phyloP scores from a whole-genome alignment of 2,888 invertebrate genomes.

The Onchidella celtica region DNA sequence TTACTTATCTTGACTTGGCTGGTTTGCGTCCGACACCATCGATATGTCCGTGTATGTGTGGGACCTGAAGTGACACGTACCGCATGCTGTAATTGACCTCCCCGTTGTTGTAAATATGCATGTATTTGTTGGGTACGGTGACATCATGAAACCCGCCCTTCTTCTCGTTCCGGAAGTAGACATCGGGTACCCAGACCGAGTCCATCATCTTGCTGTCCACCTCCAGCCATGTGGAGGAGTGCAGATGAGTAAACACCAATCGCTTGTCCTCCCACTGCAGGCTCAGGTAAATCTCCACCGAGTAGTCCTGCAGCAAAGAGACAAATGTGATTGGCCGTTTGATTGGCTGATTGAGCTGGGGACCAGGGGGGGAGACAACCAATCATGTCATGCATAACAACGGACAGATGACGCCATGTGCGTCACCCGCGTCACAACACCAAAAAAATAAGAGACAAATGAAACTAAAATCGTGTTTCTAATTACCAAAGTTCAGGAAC shows the following conservation, averaged over 20 bases:
- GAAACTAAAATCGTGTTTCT: no score
- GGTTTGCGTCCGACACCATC: no score
- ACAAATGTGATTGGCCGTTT: neutral
- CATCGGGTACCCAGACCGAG: slow-evolving; percentile 72
- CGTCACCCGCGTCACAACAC: no score
- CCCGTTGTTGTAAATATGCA: slow-evolving; percentile 73
- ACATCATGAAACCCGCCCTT: slow-evolving; percentile 71
- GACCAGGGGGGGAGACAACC: no score
- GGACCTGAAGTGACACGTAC: no score
- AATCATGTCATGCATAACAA: no score
- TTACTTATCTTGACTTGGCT: no score
- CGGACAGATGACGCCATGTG: no score
- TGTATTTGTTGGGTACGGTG: slow-evolving; percentile 74
- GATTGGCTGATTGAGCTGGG: no score
- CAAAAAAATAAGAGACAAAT: no score
- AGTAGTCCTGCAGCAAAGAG: slow-evolving; percentile 22
- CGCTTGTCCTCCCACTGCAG: slow-evolving; percentile 68
- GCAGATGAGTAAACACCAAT: slow-evolving; percentile 57
- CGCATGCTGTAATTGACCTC: slow-evolving; percentile 54
- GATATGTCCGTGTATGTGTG: no score
- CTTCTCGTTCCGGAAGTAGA: slow-evolving; percentile 75
- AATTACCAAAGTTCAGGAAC: no score
- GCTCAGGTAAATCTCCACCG: slow-evolving; percentile 63
- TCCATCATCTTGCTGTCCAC: slow-evolving; percentile 70
- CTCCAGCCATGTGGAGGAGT: slow-evolving; percentile 62